Conservation (phyloP, 1,140 invertebrate species). For the Drosophila orena region DNA sequence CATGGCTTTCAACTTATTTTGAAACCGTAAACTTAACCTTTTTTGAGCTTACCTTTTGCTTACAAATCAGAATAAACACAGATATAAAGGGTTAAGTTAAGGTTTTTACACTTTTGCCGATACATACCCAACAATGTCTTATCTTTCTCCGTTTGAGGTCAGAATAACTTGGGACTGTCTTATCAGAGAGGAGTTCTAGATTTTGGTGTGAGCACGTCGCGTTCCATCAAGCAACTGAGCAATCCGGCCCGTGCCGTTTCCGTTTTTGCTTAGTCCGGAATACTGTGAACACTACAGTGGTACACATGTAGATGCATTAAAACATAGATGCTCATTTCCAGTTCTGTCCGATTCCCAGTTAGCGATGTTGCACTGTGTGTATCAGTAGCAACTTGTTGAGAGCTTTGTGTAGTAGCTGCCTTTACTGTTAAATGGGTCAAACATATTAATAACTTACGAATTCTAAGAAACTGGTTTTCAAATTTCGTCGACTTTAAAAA, state of each 20-base stretch:
- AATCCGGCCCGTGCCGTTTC: slow-evolving; percentile 43
- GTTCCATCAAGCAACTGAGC: slow-evolving; percentile 59
- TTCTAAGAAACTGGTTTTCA: slow-evolving; percentile 9
- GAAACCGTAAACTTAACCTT: background rate
- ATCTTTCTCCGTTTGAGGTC: slow-evolving; percentile 54
- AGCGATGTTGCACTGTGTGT: slow-evolving; percentile 5
- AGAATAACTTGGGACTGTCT: slow-evolving; percentile 44
- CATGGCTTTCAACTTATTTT: background rate
- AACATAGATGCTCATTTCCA: background rate
- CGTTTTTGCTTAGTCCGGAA: slow-evolving; percentile 62
- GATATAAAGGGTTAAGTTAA: slow-evolving; percentile 15
- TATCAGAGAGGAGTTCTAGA: slow-evolving; percentile 45
- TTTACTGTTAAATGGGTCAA: slow-evolving; percentile 16
- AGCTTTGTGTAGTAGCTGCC: slow-evolving; percentile 22
- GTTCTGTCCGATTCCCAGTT: background rate
- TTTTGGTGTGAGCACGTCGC: slow-evolving; percentile 57
- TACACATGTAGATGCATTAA: background rate
- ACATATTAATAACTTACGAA: slow-evolving; percentile 10
- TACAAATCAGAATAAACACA: background rate
- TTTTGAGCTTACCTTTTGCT: background rate
- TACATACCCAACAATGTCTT: slow-evolving; percentile 51
- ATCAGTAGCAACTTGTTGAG: slow-evolving; percentile 24
- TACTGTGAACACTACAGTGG: slow-evolving; percentile 15
- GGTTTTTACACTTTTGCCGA: background rate
- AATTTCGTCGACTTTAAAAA: background rate